Evolutionary conservation across 1,140 invertebrate species (phyloP).

Genomic region (Sitophilus oryzae): DNA sequence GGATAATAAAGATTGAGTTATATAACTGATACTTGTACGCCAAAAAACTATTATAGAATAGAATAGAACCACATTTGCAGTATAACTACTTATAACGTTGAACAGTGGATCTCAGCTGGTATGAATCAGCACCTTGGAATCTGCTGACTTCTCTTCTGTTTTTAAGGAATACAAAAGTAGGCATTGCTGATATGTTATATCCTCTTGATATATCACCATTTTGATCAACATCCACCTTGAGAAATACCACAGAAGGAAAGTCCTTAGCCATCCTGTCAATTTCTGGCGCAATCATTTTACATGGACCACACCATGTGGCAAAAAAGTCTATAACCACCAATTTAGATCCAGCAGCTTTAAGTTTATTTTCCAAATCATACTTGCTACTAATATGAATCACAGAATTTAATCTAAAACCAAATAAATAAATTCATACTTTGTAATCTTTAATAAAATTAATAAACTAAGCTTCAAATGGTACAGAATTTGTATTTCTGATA

Average conservation of each 20-base stretch:
- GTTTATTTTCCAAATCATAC: slow-evolving; percentile 60
- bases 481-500: neutral
- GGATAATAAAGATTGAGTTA: no score
- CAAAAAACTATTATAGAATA: no score
- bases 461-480: slow-evolving; percentile 17
- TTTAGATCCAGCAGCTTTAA: slow-evolving; percentile 68
- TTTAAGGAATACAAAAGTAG: slow-evolving; percentile 23
- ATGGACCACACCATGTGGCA: slow-evolving; percentile 83
- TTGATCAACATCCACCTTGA: slow-evolving; percentile 29
- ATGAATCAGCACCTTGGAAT: slow-evolving; percentile 15
- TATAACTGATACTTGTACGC: no score
- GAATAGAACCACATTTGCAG: no score
- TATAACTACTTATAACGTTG: slow-evolving; percentile 18
- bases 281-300: slow-evolving; percentile 81
- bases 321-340: slow-evolving; percentile 81
- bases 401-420: slow-evolving; percentile 9
- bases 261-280: slow-evolving; percentile 56
- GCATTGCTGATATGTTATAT: slow-evolving; percentile 20
- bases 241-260: slow-evolving; percentile 43
- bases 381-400: slow-evolving; percentile 17
- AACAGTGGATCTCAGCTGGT: slow-evolving; percentile 17
- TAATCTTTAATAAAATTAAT: neutral
- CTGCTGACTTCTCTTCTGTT: slow-evolving; percentile 16
- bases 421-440: no score
- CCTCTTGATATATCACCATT: slow-evolving; percentile 19